A percentile compares a stretch with the other conserved stretches of the same genome.
Conservation (phyloP, 1,140 invertebrate genomes). For the Drosophila quadrilineata region DNA sequence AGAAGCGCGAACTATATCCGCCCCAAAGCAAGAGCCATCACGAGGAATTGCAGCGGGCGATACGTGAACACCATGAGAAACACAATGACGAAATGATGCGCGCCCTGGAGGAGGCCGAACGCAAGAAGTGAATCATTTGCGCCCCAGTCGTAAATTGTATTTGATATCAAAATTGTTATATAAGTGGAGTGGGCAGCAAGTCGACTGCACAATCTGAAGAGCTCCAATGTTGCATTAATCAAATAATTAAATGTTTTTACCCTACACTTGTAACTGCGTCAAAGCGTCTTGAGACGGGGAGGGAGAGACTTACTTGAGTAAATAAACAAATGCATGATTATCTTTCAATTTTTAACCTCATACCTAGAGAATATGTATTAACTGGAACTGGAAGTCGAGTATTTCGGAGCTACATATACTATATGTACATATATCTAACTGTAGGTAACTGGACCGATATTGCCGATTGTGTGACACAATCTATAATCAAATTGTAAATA, state of each 20-base stretch:
- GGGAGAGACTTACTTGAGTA: neutral
- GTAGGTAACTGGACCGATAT: conserved; percentile 10
- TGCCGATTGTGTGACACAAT: conserved; percentile 9
- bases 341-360: conserved; percentile 7
- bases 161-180: conserved; percentile 27
- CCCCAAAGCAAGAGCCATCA: conserved; percentile 84
- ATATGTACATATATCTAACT: neutral
- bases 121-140: conserved; percentile 49
- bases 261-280: conserved; percentile 12
- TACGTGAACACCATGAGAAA: conserved; percentile 84
- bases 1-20: conserved; percentile 87
- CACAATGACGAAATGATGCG: conserved; percentile 80
- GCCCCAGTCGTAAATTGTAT: neutral
- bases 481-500: conserved; percentile 4
- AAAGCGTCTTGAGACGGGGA: neutral
- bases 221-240: conserved; percentile 6
- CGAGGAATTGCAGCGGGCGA: conserved; percentile 84
- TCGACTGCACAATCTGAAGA: neutral
- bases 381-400: too few relatives aligned
- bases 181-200: conserved; percentile 14
- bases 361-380: conserved; percentile 5
- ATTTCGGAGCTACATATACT: too few relatives aligned
- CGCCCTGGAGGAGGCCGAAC: conserved; percentile 80
- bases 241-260: conserved; percentile 23
- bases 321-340: conserved; percentile 17